Conservation (phyloP, 1,140 invertebrate genomes). For the Berghia stephanieae region DNA sequence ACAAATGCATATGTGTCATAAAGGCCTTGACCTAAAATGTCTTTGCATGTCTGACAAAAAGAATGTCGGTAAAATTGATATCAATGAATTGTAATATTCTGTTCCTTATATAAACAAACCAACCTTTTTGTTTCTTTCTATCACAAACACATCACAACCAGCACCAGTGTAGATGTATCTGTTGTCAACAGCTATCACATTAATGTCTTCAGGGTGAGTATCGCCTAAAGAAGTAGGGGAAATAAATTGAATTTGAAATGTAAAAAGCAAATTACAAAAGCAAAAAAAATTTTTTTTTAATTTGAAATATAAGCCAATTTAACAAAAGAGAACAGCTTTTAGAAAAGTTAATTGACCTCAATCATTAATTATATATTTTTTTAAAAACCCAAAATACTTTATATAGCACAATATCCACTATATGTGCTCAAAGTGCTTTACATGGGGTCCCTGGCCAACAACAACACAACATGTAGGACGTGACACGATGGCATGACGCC, state of each 20-base stretch:
- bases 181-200: conserved; percentile 80
- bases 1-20: too few species aligned
- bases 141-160: conserved; percentile 81
- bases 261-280: neutral
- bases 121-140: conserved; percentile 85
- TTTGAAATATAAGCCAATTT: neutral
- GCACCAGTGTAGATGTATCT: conserved; percentile 85
- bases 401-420: neutral
- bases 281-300: neutral
- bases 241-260: neutral
- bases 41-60: too few species aligned
- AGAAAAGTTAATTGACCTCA: neutral
- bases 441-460: too few species aligned
- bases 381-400: neutral
- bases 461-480: too few species aligned
- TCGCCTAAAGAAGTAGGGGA: conserved; percentile 51
- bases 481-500: too few species aligned
- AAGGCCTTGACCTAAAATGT: too few species aligned
- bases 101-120: too few species aligned
- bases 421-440: too few species aligned
- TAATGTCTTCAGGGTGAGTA: conserved; percentile 83
- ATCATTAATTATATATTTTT: neutral
- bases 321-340: neutral
- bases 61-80: too few species aligned
- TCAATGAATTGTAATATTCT: too few species aligned